Conservation (phyloP, 2,888 invertebrate genomes). For the Callimorpha dominula region DNA sequence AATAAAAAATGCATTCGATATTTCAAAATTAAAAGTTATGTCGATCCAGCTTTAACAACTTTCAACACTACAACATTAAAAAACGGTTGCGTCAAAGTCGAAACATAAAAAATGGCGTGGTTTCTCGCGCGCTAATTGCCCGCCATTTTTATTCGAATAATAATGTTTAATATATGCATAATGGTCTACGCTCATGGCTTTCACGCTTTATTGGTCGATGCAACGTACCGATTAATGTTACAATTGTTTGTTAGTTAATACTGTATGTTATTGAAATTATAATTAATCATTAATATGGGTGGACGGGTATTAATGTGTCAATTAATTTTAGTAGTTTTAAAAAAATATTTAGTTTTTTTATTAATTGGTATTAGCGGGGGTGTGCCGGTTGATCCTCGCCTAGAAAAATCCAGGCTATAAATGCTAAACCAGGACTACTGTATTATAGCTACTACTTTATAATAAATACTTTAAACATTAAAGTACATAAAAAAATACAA, state of each 20-base stretch:
- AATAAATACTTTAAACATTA: too few species aligned
- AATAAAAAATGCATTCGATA: not conserved
- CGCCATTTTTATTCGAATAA: constrained; percentile 8
- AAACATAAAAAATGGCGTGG: constrained; percentile 16
- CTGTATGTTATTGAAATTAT: constrained; percentile 20
- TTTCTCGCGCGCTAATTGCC: constrained; percentile 10
- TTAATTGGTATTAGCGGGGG: not conserved
- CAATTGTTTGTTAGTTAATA: constrained; percentile 38
- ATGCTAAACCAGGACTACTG: too few species aligned
- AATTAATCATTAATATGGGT: constrained; percentile 5
- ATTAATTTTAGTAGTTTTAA: not conserved
- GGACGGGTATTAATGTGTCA: constrained; percentile 14
- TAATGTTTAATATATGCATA: not conserved
- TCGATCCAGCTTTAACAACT: constrained; percentile 12
- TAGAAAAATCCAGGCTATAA: too few species aligned
- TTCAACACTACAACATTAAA: constrained; percentile 15
- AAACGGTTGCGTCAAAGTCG: constrained; percentile 17
- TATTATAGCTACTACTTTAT: too few species aligned
- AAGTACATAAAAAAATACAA: too few species aligned
- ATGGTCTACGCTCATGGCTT: constrained; percentile 29
- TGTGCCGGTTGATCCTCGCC: too few species aligned
- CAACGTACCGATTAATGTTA: constrained; percentile 36
- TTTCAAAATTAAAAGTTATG: constrained; percentile 13
- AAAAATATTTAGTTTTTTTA: not conserved
- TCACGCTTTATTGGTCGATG: constrained; percentile 48